These are phyloP conservation scores for Heliconius nattereri DNA, from an alignment of 1,140 invertebrate genomes.

Conservation along the genomic window DNA sequence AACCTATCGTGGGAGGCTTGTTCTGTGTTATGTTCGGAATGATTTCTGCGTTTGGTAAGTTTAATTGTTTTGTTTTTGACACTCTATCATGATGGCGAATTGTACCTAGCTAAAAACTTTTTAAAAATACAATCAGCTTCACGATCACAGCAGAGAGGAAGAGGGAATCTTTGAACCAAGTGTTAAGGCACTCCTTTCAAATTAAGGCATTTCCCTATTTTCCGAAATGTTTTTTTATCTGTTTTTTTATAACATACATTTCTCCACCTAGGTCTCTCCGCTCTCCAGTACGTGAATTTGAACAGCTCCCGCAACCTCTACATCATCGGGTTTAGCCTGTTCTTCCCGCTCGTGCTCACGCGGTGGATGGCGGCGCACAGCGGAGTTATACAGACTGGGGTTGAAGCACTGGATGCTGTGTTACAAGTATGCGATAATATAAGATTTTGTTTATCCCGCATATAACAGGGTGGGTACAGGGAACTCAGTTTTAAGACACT, in stretches of 20 bases:
- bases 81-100: neutral
- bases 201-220: too few relatives aligned
- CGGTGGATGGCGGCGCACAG: slow-evolving; percentile 88
- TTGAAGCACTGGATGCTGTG: slow-evolving; percentile 55
- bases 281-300: slow-evolving; percentile 90
- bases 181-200: too few relatives aligned
- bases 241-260: neutral
- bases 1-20: slow-evolving; percentile 93
- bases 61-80: neutral
- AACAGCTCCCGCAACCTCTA: slow-evolving; percentile 92
- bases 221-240: too few relatives aligned
- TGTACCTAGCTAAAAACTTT: too few relatives aligned
- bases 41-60: slow-evolving; percentile 88
- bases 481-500: neutral
- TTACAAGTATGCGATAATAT: neutral
- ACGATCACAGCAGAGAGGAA: too few relatives aligned
- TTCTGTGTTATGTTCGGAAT: slow-evolving; percentile 95
- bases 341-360: slow-evolving; percentile 90
- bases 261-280: slow-evolving; percentile 84
- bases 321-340: slow-evolving; percentile 93
- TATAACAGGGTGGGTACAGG: neutral
- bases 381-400: slow-evolving; percentile 86
- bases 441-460: neutral
- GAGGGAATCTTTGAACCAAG: too few relatives aligned
- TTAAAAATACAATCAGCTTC: too few relatives aligned